These are phyloP conservation scores for Muraenolepis orangiensis DNA, from an alignment of 2,797 vertebrate genomes.

Conservation along the genomic window DNA sequence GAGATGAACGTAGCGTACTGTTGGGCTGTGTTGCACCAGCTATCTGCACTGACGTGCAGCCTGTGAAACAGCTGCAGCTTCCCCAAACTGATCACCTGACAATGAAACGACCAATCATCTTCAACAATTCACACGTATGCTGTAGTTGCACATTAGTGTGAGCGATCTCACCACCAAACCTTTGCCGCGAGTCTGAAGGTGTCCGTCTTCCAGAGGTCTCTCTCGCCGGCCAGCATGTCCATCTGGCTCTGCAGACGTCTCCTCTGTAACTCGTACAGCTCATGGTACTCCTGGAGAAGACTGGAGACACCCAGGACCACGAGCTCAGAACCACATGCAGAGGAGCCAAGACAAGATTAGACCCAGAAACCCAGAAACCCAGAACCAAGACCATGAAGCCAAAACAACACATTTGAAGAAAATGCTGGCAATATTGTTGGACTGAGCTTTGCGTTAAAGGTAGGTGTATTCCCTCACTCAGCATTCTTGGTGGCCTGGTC, in stretches of 20 bases:
- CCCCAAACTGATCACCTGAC: slow-evolving; percentile 81
- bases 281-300: slow-evolving; percentile 80
- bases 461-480: slow-evolving; percentile 66
- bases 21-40: slow-evolving; percentile 73
- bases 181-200: slow-evolving; percentile 79
- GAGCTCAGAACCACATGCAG: neutral
- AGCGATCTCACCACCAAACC: slow-evolving; percentile 58
- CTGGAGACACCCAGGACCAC: slow-evolving; percentile 51
- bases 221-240: slow-evolving; percentile 74
- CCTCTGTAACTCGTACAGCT: slow-evolving; percentile 82
- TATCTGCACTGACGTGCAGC: slow-evolving; percentile 76
- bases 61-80: slow-evolving; percentile 72
- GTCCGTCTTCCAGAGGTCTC: slow-evolving; percentile 78
- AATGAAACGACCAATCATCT: neutral
- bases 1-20: slow-evolving; percentile 72
- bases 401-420: too few species aligned
- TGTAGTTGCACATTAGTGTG: neutral
- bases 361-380: too few species aligned
- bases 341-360: neutral
- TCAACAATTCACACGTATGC: neutral
- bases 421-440: too few species aligned
- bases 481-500: slow-evolving; percentile 72
- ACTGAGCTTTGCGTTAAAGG: neutral
- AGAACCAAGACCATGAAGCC: neutral
- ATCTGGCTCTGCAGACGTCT: slow-evolving; percentile 76